Conservation (phyloP, 2,888 invertebrate species). For the Cynaeus angustus region DNA sequence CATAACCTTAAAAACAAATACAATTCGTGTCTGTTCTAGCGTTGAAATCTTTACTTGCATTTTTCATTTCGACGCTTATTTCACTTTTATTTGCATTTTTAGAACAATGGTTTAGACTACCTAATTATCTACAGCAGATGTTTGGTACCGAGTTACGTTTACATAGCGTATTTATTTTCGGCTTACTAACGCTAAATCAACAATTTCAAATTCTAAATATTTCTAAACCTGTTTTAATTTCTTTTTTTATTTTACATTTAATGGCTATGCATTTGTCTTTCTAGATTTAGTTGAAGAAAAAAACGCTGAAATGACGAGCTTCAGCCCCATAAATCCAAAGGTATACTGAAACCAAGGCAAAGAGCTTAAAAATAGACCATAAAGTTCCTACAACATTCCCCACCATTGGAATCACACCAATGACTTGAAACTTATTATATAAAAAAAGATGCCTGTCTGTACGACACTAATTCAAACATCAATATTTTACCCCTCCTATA, state of each 20-base stretch:
- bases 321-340: conserved; percentile 16
- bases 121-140: too few species aligned
- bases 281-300: not conserved
- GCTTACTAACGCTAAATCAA: too few species aligned
- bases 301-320: not conserved
- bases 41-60: conserved; percentile 17
- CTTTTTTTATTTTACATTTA: not conserved
- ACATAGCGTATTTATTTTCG: too few species aligned
- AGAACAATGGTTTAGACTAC: not conserved
- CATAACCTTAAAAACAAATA: conserved; percentile 32
- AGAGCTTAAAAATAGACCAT: conserved; percentile 56
- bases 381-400: conserved; percentile 57
- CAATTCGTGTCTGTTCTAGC: conserved; percentile 30
- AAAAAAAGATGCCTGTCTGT: conserved; percentile 66
- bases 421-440: conserved; percentile 68
- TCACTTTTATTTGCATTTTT: conserved; percentile 1
- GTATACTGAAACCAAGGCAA: conserved; percentile 45
- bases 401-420: conserved; percentile 66
- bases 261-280: not conserved
- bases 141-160: too few species aligned
- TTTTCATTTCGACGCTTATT: not conserved
- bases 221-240: not conserved
- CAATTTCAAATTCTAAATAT: too few species aligned
- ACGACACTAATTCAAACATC: conserved; percentile 70
- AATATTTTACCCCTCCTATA: conserved; percentile 68